Percentiles rank a stretch among this genome's conserved stretches.
These are phyloP conservation scores for Heliothis virescens DNA, from an alignment of 1,140 invertebrate species.

Conservation along the genomic window DNA sequence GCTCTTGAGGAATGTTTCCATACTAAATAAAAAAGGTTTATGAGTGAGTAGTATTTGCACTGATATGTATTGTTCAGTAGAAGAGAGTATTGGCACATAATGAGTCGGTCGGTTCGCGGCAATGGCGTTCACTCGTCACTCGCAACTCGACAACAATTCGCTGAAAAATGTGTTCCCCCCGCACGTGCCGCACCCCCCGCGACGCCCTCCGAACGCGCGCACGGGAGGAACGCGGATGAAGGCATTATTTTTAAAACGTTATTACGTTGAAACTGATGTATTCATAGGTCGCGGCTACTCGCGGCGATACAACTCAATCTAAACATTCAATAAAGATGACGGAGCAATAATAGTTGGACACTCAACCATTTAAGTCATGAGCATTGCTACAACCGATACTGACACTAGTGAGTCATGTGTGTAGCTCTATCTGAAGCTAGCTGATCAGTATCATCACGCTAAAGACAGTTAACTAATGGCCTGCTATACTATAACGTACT, in stretches of 20 bases:
- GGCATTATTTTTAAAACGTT: conserved; percentile 48
- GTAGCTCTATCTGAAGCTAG: too few species aligned
- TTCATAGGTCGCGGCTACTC: conserved; percentile 41
- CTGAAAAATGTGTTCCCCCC: not conserved
- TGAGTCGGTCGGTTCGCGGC: not conserved
- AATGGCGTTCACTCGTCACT: not conserved
- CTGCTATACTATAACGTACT: too few species aligned
- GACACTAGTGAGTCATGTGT: too few species aligned
- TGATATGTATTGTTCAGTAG: not conserved
- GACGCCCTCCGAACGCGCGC: not conserved
- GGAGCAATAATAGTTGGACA: too few species aligned
- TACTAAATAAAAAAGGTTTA: too few species aligned
- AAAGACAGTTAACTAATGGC: too few species aligned
- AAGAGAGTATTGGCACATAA: not conserved
- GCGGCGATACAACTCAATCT: not conserved
- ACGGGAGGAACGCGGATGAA: conserved; percentile 27
- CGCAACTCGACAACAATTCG: not conserved
- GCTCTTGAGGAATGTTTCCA: too few species aligned
- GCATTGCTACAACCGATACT: too few species aligned
- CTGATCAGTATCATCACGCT: too few species aligned
- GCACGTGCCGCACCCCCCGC: not conserved
- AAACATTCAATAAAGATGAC: too few species aligned
- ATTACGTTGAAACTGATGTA: conserved; percentile 39
- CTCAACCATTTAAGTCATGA: too few species aligned
- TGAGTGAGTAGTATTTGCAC: too few species aligned